Conservation (phyloP, 2,888 invertebrate species). For the Cheilosia grossa region DNA sequence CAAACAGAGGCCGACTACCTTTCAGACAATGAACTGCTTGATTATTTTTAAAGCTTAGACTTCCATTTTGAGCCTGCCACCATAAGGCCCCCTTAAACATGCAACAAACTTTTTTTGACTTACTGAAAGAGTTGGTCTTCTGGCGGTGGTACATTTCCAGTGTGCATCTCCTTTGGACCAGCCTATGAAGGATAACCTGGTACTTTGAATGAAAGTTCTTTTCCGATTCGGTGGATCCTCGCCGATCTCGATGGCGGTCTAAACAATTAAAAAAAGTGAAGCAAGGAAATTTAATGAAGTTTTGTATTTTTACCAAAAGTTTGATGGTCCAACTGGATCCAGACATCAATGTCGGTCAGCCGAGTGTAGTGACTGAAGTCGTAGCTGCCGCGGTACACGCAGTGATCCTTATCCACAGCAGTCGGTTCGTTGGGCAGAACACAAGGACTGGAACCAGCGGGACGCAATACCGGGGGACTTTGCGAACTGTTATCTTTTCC, state of each 20-base stretch:
- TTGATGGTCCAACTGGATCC: constrained; percentile 85
- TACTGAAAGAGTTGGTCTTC: constrained; percentile 92
- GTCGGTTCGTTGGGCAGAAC: constrained; percentile 84
- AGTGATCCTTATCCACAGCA: constrained; percentile 82
- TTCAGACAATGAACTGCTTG: too few relatives aligned
- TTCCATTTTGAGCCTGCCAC: too few relatives aligned
- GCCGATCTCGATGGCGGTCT: constrained; percentile 83
- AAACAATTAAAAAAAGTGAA: neutral
- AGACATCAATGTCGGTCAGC: constrained; percentile 89
- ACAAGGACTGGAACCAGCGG: constrained; percentile 88
- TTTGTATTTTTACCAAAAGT: constrained; percentile 78
- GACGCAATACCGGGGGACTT: constrained; percentile 88
- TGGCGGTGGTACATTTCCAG: constrained; percentile 95
- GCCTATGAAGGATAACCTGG: constrained; percentile 93
- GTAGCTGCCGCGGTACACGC: constrained; percentile 90
- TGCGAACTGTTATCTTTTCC: constrained; percentile 89
- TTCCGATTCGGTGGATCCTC: constrained; percentile 91
- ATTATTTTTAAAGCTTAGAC: too few relatives aligned
- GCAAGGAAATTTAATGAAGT: neutral
- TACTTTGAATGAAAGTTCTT: constrained; percentile 93
- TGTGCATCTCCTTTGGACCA: constrained; percentile 95
- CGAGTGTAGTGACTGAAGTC: constrained; percentile 89
- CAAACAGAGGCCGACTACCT: too few relatives aligned
- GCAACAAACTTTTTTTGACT: constrained; percentile 80
- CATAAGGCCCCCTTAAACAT: too few relatives aligned